Percentiles rank a stretch among this genome's conserved stretches.
These are phyloP conservation scores for Eolophus roseicapilla DNA, from an alignment of 2,113 vertebrate genomes.

Conservation along the genomic window DNA sequence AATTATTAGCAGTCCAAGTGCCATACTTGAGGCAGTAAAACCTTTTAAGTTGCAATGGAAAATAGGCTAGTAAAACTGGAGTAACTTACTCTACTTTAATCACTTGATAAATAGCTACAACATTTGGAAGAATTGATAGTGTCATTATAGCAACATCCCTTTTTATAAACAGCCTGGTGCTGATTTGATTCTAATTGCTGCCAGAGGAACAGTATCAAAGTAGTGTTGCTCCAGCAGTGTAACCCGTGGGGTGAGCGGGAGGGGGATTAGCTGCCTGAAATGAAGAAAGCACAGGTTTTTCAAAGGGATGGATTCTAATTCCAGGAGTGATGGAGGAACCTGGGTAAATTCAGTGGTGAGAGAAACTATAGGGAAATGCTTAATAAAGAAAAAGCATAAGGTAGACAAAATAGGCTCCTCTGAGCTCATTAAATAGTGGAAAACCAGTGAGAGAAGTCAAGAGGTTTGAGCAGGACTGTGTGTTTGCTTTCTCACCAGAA, in stretches of 20 bases:
- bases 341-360: neutral
- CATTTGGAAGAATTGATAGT: slow-evolving; percentile 68
- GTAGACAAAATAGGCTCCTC: neutral
- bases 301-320: neutral
- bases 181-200: slow-evolving; percentile 66
- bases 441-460: neutral
- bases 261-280: slow-evolving; percentile 7
- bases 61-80: slow-evolving; percentile 67
- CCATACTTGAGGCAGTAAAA: slow-evolving; percentile 67
- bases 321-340: neutral
- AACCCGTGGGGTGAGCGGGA: neutral
- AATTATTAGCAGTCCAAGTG: slow-evolving; percentile 66
- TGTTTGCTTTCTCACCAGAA: neutral
- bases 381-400: neutral
- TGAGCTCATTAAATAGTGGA: neutral
- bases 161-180: slow-evolving; percentile 62
- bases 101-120: slow-evolving; percentile 67
- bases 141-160: slow-evolving; percentile 58
- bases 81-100: slow-evolving; percentile 69
- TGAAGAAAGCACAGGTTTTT: neutral
- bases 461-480: accelerated
- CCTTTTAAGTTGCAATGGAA: slow-evolving; percentile 63
- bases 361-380: neutral
- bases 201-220: slow-evolving; percentile 50
- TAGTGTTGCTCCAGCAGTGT: neutral